Evolutionary conservation across 2,888 invertebrate genomes (phyloP), one percentile per base, ranked within the genome.

Genomic region (Perithous albicinctus): DNA sequence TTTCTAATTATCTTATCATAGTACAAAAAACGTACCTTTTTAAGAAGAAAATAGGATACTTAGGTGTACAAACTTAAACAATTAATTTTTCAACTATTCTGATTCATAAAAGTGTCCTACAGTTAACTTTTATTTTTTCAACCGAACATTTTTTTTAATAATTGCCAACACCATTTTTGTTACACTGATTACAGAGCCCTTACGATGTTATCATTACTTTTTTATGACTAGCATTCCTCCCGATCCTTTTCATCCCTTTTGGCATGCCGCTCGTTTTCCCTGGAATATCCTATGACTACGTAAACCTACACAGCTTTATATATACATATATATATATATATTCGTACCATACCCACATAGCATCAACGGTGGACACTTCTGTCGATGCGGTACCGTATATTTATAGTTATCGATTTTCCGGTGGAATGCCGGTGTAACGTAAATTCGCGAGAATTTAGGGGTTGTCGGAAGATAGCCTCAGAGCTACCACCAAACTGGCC

Each of bases 391-490:
- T 18, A 69, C 67, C 67, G 61, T 76, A 61, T 76, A 69, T 76
- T 76, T 76, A 76, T 76, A 69, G 76, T 35, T 43, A 76, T 76
- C 76, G 76, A 76, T 69, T 76, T 76, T 69, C 67, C 61, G 56
- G 48, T 61, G 69, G 61, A 69, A 76, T 59, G 67, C 35, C 32
- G 38, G 43, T 38, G 67, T 38, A 61, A 59, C 59, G 76, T 1
- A 5, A 59, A 59, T 59, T 61, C 51, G 8, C 69, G 59, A 48
- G 69, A 67, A 76, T 76, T 69, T 69, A 69, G 76, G 61, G 69
- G 61, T 69, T 61, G 23, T 46, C n/a, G 61, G 38, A 54, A 76
- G 76, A 76, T 76, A 76, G 43, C 46, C 20, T 76, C 29, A 23
- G 8, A 26, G 18, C 61, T 41, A 46, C 51, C 32, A 76, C 38